Base-by-base conservation (phyloP, 2,113 vertebrate species). In the Carollia perspicillata region DNA sequence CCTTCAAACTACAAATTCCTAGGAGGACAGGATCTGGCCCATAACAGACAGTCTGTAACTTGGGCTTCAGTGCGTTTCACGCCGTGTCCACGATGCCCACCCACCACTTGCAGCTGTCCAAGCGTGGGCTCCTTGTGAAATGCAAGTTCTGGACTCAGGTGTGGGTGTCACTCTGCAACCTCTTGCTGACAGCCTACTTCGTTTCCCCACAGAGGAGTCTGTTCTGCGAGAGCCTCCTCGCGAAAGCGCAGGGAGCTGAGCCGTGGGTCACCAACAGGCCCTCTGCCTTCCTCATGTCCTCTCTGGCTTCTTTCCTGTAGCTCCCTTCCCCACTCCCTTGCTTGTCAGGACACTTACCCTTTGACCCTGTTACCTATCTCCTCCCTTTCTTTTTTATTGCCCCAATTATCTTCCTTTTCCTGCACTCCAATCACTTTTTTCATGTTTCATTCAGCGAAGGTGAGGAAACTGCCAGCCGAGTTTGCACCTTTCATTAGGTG, bases 341-440 rank as follows among this genome's bases (percentile, higher is more conserved):
- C 75, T 77, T 93, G 66, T 95, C 42, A 65, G 51, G 17, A 78
- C 58, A 95, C n/a, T 90, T 66, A 68, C n/a, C 42, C 94, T 97
- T 98, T 97, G 94, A 33, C 78, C 88, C 33, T 44, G 9, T 58
- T 42, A 20, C 42, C 40, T 74, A 40, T 30, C 71, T 74, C 84
- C 96, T 83, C 92, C 94, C 78, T 40, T 95, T 77, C 68, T 75
- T 79, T 47, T 90, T 97, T 97, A 97, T 95, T 84, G 83, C 85
- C 37, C 63, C 72, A 16, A 42, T 88, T 86, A 84, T 60, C 74
- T 96, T 75, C 80, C 74, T 87, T 47, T 85, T 74, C 55, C 65
- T 17, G 14, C 18, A 81, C 4, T 9, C 42, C 47, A 42, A 12
- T 83, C 37, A 10, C 42, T 53, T 51, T n/a, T 68, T 84, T 69